A percentile compares a stretch with the other conserved stretches of the same genome.
Evolutionary conservation across 2,113 vertebrate genomes (phyloP).

Genomic region (Labeo rohita): DNA sequence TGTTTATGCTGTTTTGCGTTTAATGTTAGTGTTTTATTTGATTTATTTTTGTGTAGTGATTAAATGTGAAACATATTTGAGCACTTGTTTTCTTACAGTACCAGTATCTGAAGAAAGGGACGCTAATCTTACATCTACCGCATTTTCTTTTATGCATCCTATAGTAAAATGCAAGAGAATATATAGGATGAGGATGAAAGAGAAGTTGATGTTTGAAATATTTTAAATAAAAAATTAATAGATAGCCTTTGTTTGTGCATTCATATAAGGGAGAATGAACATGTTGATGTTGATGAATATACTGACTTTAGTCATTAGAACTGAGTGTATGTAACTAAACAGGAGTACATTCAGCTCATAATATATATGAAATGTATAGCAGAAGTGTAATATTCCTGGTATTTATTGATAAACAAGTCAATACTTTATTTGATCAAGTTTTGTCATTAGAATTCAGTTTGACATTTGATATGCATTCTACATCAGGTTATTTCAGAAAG

Average conservation of each 20-base stretch:
- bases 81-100: neutral
- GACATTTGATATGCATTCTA: neutral
- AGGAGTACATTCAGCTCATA: neutral
- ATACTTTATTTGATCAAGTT: neutral
- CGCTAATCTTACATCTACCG: neutral
- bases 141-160: neutral
- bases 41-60: neutral
- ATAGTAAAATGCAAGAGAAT: neutral
- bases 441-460: neutral
- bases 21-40: neutral
- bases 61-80: neutral
- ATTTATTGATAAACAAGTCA: too few species aligned
- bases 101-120: neutral
- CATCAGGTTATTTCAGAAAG: neutral
- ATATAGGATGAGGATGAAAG: neutral
- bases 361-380: neutral
- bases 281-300: neutral
- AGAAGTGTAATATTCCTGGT: too few species aligned
- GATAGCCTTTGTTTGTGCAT: neutral
- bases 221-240: neutral
- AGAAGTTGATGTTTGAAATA: neutral
- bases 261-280: neutral
- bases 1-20: neutral
- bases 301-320: neutral
- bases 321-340: neutral